Evolutionary conservation across 1,140 invertebrate species (phyloP), one percentile per base, ranked within the genome.

Genomic region (Drosophila serrata): DNA sequence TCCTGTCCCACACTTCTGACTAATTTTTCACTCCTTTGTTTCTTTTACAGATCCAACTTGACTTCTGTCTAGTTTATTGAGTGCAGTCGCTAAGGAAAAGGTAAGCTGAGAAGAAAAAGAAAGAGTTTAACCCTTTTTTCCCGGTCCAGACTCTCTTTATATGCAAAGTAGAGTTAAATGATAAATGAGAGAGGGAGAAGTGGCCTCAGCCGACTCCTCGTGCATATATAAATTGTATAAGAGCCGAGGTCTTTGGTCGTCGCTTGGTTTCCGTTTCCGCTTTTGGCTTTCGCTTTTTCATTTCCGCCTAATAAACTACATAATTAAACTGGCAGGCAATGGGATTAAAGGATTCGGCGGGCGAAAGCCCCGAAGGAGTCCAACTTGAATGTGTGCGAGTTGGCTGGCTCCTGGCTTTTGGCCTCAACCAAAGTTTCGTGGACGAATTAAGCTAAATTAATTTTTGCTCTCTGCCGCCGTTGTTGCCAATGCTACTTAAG

Each of bases 271-370:
- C 81, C 79, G 87, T 75, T 91, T 86, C 79, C 78, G 86, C 72
- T 69, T 86, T 90, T 86, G 78, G 86, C 81, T 90, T 90, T 90
- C 86, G 86, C 86, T 90, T 90, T 90, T 90, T 90, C 86, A 90
- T 90, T 90, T 90, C 86, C 86, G 86, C 86, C 82, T 90, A 91
- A 90, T 90, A 90, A 90, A 90, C 86, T 90, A 90, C 86, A 90
- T 90, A 90, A 90, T 90, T 90, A 90, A 90, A 90, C 87, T 90
- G 82, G 79, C 86, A 90, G 87, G 87, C 84, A 90, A 90, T 87
- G 82, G 86, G 86, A 90, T 90, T 90, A 90, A 90, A 90, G 86
- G 86, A 90, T 90, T 90, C 86, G 74, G 62, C 31, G 62, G 57
- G 46, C 33, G 74, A 77, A 51, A 59, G 55, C 37, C 64, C 55